phyloP scores from a whole-genome alignment of 2,113 vertebrate genomes.

The Mobula hypostoma region DNA sequence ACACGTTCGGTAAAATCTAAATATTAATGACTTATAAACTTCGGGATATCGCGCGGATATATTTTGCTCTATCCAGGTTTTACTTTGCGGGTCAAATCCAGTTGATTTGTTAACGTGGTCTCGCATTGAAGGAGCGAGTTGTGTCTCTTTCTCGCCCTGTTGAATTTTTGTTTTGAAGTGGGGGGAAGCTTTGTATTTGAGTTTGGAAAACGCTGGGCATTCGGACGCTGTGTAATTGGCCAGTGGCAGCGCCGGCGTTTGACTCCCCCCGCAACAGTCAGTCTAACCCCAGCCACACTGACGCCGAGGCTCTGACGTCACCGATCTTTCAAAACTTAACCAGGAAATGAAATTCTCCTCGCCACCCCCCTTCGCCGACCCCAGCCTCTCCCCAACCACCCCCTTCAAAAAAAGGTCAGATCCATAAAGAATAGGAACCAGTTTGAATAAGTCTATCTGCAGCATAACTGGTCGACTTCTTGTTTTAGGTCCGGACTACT shows the following conservation, averaged over 20 bases:
- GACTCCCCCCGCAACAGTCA: constrained; percentile 49
- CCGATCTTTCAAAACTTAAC: constrained; percentile 56
- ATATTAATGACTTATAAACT: not conserved
- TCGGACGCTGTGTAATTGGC: constrained; percentile 63
- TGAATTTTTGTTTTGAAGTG: not conserved
- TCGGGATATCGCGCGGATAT: not conserved
- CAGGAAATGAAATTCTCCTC: constrained; percentile 72
- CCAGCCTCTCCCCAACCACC: too few relatives aligned
- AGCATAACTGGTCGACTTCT: too few relatives aligned
- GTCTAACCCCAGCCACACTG: constrained; percentile 70
- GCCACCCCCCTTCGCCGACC: too few relatives aligned
- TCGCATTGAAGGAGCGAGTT: not conserved
- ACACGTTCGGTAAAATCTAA: not conserved
- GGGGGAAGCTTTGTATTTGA: not conserved
- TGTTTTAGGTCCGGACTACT: too few relatives aligned
- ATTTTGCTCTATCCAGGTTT: not conserved
- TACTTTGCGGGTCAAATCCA: not conserved
- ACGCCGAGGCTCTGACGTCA: constrained; percentile 83
- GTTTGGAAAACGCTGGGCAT: constrained; percentile 41
- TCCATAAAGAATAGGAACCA: too few relatives aligned
- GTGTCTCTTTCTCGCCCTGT: not conserved
- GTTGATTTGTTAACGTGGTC: not conserved
- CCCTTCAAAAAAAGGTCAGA: too few relatives aligned
- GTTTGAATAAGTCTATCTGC: too few relatives aligned
- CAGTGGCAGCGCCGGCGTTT: constrained; percentile 53